Conservation (phyloP, 2,888 invertebrate species). For the Zygogramma bicolorata region DNA sequence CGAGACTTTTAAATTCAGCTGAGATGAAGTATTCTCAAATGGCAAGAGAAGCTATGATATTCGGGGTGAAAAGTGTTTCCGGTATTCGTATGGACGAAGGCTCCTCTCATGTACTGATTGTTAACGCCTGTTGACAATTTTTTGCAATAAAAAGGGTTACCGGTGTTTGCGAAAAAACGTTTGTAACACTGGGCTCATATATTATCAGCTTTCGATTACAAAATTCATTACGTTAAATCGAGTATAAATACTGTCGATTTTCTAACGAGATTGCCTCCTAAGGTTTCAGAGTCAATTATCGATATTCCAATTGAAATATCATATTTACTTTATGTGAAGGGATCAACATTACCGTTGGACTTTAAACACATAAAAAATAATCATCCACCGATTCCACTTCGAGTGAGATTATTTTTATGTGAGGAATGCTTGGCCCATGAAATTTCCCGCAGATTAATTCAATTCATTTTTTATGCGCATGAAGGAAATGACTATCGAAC, state of each 20-base stretch:
- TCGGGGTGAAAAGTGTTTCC: too few relatives aligned
- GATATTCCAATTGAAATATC: conserved; percentile 2
- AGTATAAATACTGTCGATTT: conserved; percentile 19
- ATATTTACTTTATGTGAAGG: conserved; percentile 22
- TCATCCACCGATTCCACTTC: conserved; percentile 18
- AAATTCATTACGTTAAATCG: conserved; percentile 17
- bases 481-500: neutral
- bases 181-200: too few relatives aligned
- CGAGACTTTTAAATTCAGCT: too few relatives aligned
- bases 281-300: neutral
- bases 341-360: conserved; percentile 19
- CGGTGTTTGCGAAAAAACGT: conserved; percentile 28
- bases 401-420: conserved; percentile 29
- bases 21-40: too few relatives aligned
- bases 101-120: too few relatives aligned
- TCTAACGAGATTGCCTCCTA: conserved; percentile 16
- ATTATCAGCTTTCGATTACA: conserved; percentile 9
- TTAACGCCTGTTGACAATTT: too few relatives aligned
- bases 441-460: conserved; percentile 14
- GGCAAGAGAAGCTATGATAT: too few relatives aligned
- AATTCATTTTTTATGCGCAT: neutral
- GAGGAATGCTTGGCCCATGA: conserved; percentile 11
- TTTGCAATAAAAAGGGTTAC: neutral
- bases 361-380: conserved; percentile 20
- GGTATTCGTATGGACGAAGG: too few relatives aligned